phyloP scores from a whole-genome alignment of 2,797 vertebrate species.

The Sparidentex hasta region DNA sequence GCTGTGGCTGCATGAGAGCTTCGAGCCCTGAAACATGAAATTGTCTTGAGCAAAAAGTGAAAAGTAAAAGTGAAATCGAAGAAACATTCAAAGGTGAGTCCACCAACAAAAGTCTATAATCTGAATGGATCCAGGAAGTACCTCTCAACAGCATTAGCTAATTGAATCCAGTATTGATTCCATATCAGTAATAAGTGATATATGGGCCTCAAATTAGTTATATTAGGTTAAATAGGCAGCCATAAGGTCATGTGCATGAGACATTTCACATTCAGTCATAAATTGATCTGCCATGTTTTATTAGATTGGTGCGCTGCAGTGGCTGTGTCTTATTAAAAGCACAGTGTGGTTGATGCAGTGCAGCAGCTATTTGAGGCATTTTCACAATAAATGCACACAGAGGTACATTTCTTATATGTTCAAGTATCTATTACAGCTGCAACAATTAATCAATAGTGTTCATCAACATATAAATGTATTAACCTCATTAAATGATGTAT shows the following conservation, averaged over 20 bases:
- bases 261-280: slow-evolving; percentile 75
- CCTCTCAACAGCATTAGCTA: slow-evolving; percentile 80
- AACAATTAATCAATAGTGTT: background rate
- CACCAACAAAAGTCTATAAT: slow-evolving; percentile 57
- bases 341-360: slow-evolving; percentile 45
- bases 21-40: background rate
- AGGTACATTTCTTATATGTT: background rate
- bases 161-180: slow-evolving; percentile 84
- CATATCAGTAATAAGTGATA: slow-evolving; percentile 85
- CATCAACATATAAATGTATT: background rate
- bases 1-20: background rate
- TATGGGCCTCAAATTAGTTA: slow-evolving; percentile 83
- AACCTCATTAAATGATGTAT: too few relatives aligned
- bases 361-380: slow-evolving; percentile 27
- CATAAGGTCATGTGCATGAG: slow-evolving; percentile 76
- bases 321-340: slow-evolving; percentile 62
- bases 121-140: slow-evolving; percentile 79
- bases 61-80: background rate
- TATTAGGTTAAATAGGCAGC: slow-evolving; percentile 84
- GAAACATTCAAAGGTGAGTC: slow-evolving; percentile 42
- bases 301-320: slow-evolving; percentile 73
- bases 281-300: slow-evolving; percentile 82
- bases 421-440: background rate
- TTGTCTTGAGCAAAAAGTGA: background rate
- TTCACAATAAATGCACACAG: slow-evolving; percentile 4